phyloP scores from a whole-genome alignment of 1,140 invertebrate species.

The Temnothorax nylanderi region DNA sequence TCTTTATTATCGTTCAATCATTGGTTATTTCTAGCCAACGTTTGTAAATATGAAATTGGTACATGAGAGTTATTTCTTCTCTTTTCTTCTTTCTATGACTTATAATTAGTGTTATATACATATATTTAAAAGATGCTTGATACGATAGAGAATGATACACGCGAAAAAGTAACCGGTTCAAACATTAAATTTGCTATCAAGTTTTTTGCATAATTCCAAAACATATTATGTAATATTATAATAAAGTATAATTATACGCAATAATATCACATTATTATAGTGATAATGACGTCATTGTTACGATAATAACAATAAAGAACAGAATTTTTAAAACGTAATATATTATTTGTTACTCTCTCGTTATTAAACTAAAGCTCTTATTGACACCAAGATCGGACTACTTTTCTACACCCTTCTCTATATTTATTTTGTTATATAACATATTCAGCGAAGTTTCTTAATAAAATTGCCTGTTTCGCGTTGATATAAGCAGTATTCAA shows the following conservation, averaged over 20 bases:
- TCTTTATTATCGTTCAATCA: background rate
- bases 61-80: background rate
- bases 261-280: background rate
- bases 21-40: background rate
- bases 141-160: background rate
- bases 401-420: background rate
- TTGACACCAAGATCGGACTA: background rate
- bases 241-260: background rate
- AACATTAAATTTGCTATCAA: background rate
- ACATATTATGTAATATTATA: background rate
- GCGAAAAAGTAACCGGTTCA: background rate
- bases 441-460: background rate
- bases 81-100: background rate
- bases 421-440: background rate
- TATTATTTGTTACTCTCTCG: background rate
- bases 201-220: background rate
- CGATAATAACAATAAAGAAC: background rate
- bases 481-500: slow-evolving; percentile 21
- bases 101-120: background rate
- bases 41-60: background rate
- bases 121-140: background rate
- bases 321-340: background rate
- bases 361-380: background rate
- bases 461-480: background rate
- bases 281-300: too few relatives aligned